Evolutionary conservation across 2,797 vertebrate species (phyloP).

Genomic region (Parotocinclus haroldoi): DNA sequence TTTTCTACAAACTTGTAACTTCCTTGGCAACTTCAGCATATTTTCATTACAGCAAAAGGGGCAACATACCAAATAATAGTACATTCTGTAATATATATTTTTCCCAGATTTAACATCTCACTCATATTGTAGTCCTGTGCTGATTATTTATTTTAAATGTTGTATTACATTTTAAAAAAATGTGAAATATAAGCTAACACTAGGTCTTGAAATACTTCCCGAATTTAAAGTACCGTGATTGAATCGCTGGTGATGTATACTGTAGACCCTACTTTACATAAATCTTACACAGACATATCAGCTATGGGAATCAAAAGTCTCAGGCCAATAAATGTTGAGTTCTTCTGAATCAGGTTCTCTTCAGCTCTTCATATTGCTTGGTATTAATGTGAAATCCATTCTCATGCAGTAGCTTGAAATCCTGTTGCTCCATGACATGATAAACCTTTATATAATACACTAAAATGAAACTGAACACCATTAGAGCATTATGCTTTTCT

Average conservation of each 20-base stretch:
- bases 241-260: conserved; percentile 4
- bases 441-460: conserved; percentile 22
- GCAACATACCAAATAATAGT: too few relatives aligned
- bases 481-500: conserved; percentile 17
- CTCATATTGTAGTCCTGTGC: too few relatives aligned
- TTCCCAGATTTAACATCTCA: too few relatives aligned
- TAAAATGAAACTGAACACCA: conserved; percentile 21
- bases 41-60: too few relatives aligned
- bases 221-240: conserved; percentile 15
- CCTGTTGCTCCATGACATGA: conserved; percentile 14
- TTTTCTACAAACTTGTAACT: too few relatives aligned
- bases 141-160: too few relatives aligned
- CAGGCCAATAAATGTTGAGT: conserved; percentile 14
- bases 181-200: too few relatives aligned
- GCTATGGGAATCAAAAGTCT: conserved; percentile 23
- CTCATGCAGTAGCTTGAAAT: background rate
- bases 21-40: too few relatives aligned
- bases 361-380: conserved; percentile 16
- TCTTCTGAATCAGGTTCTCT: conserved; percentile 10
- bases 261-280: conserved; percentile 20
- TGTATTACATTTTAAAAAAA: too few relatives aligned
- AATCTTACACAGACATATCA: conserved; percentile 8
- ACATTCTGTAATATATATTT: too few relatives aligned
- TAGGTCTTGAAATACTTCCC: background rate
- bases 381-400: conserved; percentile 29